Evolutionary conservation across 2,888 invertebrate species (phyloP).

Genomic region (Galerucella pusilla): DNA sequence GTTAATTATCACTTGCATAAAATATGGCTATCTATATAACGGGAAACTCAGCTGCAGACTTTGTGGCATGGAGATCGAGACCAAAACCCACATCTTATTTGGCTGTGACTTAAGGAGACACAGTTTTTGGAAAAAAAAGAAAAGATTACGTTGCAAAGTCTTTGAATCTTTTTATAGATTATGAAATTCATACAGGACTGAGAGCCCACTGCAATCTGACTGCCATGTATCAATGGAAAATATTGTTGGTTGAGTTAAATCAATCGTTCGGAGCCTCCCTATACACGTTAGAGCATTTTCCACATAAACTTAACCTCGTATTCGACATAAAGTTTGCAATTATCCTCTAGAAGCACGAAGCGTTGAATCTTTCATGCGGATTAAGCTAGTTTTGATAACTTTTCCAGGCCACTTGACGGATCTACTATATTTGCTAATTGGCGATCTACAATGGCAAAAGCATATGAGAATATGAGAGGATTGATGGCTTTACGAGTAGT

Average conservation of each 20-base stretch:
- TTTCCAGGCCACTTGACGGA: not conserved
- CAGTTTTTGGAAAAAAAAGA: too few species aligned
- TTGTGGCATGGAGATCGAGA: too few species aligned
- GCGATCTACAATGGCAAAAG: slow-evolving; percentile 13
- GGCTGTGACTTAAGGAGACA: too few species aligned
- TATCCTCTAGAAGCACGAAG: not conserved
- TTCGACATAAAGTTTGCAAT: not conserved
- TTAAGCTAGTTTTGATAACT: slow-evolving; percentile 11
- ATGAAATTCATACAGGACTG: too few species aligned
- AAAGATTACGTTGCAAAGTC: too few species aligned
- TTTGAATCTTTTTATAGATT: too few species aligned
- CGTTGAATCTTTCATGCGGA: not conserved
- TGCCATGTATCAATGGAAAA: not conserved
- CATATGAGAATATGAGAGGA: slow-evolving; percentile 36
- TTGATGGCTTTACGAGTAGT: slow-evolving; percentile 33
- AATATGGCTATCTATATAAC: too few species aligned
- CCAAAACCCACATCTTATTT: too few species aligned
- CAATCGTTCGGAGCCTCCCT: not conserved
- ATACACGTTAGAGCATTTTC: not conserved
- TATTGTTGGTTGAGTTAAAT: too few species aligned
- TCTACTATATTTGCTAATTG: slow-evolving; percentile 1
- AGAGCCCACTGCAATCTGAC: too few species aligned
- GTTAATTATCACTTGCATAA: too few species aligned
- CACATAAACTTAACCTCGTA: not conserved
- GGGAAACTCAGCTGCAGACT: too few species aligned